Evolutionary conservation across 2,113 vertebrate species (phyloP), one percentile per base, ranked within the genome.

Genomic region (Mesocricetus auratus): DNA sequence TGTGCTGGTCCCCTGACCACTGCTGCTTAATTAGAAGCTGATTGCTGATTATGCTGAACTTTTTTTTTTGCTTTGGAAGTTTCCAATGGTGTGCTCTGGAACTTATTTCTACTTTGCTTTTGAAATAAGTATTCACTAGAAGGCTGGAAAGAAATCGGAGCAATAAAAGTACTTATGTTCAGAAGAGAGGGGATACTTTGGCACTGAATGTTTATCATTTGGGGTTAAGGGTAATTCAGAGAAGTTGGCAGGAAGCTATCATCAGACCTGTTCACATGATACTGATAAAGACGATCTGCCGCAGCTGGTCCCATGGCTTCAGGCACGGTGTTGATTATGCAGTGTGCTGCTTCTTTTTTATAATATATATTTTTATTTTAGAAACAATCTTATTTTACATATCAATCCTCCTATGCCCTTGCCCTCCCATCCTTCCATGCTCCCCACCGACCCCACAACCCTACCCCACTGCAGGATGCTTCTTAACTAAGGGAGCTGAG

Each of bases 21-120:
- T 92, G 91, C 77, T 93, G 31, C 82, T 97, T 95, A 93, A 86
- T 96, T 92, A 94, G 93, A 79, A 82, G 62, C 56, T 92, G 88
- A 78, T 96, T 96, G 68, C 92, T 90, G 64, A 96, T 92, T 94
- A 92, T 75, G 4, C 39, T 86, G 73, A 85, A 21, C 79, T 94
- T 95, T 68, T 94, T 93, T 68, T 94, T 71, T 88, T 85, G 66
- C 62, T 16, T 56, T 94, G 77, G 56, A 86, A 87, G 9, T 93
- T 95, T 96, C 42, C 74, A 97, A 60, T 36, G 33, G n/a, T 42
- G 26, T 90, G 2, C 50, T 90, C 58, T 78, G 90, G 93, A 91
- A 93, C 47, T 89, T 73, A 73, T 92, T 94, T 96, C 86, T 47
- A 86, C 90, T 60, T 83, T 90, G 45, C 87, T 78, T 86, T 56